Evolutionary conservation across 2,113 vertebrate species (phyloP).

Genomic region (Taurulus bubalis): DNA sequence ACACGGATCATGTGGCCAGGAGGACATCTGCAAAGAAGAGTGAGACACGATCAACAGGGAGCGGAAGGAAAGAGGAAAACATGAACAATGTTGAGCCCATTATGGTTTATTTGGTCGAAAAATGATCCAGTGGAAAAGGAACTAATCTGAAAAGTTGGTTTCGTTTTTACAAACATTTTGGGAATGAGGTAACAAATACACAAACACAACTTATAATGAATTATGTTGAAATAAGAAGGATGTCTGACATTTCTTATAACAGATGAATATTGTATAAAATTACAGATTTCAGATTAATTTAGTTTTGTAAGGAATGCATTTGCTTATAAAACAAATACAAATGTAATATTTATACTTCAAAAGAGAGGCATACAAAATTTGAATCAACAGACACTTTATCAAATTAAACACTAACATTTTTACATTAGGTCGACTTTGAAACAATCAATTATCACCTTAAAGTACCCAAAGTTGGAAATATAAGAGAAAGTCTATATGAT

Average conservation of each 20-base stretch:
- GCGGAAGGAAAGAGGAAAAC: neutral
- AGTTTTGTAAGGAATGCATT: no score
- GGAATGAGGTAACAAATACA: neutral
- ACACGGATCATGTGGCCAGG: conserved; percentile 86
- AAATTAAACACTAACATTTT: neutral
- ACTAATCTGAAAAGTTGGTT: neutral
- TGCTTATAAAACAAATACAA: no score
- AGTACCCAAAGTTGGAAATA: neutral
- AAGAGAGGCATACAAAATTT: no score
- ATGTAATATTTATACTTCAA: neutral
- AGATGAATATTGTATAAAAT: no score
- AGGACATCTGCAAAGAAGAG: conserved; percentile 84
- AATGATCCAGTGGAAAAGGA: neutral
- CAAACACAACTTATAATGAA: neutral
- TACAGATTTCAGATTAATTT: no score
- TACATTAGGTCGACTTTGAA: neutral
- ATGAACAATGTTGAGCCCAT: neutral
- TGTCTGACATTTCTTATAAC: neutral
- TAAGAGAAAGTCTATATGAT: neutral
- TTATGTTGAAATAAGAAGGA: neutral
- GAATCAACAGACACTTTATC: no score
- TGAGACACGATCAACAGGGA: neutral
- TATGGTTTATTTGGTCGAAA: neutral
- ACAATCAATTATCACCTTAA: neutral
- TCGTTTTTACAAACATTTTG: neutral